A percentile compares a stretch with the other conserved stretches of the same genome.
Conservation (phyloP, 53 echinoderm and acorn worm species). For the Apostichopus leukothele region DNA sequence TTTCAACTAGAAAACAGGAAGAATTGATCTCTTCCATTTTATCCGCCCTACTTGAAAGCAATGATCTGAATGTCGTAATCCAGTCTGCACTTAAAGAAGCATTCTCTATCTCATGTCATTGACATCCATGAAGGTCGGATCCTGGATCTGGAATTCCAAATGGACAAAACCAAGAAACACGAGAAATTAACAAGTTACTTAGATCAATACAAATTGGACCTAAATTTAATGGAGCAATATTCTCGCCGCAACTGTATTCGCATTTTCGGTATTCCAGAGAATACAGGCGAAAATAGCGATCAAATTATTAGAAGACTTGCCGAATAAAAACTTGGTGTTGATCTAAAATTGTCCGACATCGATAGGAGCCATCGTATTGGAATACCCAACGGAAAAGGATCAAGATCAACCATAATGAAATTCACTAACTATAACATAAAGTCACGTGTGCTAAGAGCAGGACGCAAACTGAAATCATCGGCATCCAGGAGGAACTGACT, state of each 20-base stretch:
- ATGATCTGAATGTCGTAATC: neutral
- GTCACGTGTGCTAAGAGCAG: neutral
- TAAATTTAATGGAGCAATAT: neutral
- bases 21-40: too few species aligned
- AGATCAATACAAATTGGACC: neutral
- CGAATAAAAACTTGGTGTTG: neutral
- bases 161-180: neutral
- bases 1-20: too few species aligned
- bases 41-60: neutral
- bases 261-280: neutral
- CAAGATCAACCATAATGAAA: neutral
- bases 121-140: too few species aligned
- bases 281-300: neutral
- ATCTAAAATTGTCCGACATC: neutral
- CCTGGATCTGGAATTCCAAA: too few species aligned
- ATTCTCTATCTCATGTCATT: neutral
- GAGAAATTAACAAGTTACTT: neutral
- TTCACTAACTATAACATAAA: neutral
- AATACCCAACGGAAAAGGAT: neutral
- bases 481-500: neutral
- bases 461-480: neutral
- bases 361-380: slow-evolving; percentile 27
- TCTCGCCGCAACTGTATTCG: too few species aligned
- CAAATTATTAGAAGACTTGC: neutral
- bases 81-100: slow-evolving; percentile 3